These are phyloP conservation scores for Microtus oregoni DNA, from an alignment of 2,113 vertebrate species.

Conservation along the genomic window DNA sequence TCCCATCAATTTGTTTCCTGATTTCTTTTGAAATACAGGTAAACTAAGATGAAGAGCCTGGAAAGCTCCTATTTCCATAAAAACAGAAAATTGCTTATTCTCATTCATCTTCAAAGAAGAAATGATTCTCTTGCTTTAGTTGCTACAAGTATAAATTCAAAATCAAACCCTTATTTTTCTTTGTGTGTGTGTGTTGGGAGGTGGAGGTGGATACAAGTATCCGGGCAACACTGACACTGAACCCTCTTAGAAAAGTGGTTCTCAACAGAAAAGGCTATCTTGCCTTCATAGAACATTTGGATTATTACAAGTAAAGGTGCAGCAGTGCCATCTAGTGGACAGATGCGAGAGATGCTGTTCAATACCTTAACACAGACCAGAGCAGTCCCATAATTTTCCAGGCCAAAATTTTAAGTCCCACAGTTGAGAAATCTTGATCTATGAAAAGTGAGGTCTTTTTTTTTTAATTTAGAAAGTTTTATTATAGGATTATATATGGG, in stretches of 20 bases:
- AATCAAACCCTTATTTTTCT: not conserved
- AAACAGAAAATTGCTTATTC: not conserved
- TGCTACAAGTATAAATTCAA: not conserved
- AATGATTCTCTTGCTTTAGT: not conserved
- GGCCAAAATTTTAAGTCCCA: not conserved
- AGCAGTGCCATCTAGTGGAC: constrained; percentile 50
- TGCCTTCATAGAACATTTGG: not conserved
- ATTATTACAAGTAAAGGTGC: not conserved
- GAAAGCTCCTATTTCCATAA: not conserved
- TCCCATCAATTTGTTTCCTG: not conserved
- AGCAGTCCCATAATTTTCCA: no score
- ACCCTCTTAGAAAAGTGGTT: not conserved
- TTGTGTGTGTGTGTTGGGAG: not conserved
- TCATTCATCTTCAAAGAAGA: not conserved
- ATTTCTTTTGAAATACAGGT: not conserved
- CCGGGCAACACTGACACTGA: not conserved
- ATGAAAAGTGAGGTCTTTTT: not conserved
- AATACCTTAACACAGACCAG: not conserved
- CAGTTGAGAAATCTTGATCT: constrained; percentile 4
- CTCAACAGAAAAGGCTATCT: not conserved
- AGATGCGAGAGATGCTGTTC: not conserved
- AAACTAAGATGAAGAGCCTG: not conserved
- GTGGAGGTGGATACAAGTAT: not conserved
- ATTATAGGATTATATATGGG: not conserved
- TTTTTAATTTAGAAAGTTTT: not conserved